Evolutionary conservation across 2,888 invertebrate species (phyloP), one percentile per base, ranked within the genome.

Genomic region (Hypselothyrea guttata): DNA sequence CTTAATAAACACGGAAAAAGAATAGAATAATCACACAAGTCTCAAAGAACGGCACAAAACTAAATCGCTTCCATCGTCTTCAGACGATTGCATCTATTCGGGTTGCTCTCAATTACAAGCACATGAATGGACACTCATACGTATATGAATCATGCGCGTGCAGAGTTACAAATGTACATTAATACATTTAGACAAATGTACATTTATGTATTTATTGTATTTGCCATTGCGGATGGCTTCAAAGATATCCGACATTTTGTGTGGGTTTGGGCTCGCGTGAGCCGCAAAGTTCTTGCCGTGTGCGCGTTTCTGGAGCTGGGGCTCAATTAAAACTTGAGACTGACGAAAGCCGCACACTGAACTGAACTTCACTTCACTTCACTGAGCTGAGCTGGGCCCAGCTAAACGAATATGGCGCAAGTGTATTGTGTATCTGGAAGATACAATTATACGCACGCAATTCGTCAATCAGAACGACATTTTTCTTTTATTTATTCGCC

Each of bases 361-460:
- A 58, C 44, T 16, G 8, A 37, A 37, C 37, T n/a, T n/a, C n/a
- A n/a, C n/a, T n/a, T n/a, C 53, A 56, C 52, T 57, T 40, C 47
- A 58, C 44, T 16, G 8, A 37, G 15, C 37, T 2, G 4, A 37
- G 9, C n/a, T 7, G 5, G 1, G 33, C 22, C 22, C 22, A 18
- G 42, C 54, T 37, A 35, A 49, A 56, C 58, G 72, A 72, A 72
- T 74, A 70, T 78, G 84, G 76, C 76, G 75, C 78, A 84, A 84
- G 85, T 77, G 86, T 83, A 83, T 69, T 84, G 70, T 82, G 71
- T 76, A 84, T 83, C 86, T 82, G 73, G 73, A 78, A 85, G 85
- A 86, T 76, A 84, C 87, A 89, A 89, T 89, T 88, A 89, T 86
- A 85, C 82, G 86, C 89, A 89, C 89, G 89, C 89, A 86, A 90